These are phyloP conservation scores for Eutolmus rufibarbis DNA, from an alignment of 2,888 invertebrate species.

Conservation along the genomic window DNA sequence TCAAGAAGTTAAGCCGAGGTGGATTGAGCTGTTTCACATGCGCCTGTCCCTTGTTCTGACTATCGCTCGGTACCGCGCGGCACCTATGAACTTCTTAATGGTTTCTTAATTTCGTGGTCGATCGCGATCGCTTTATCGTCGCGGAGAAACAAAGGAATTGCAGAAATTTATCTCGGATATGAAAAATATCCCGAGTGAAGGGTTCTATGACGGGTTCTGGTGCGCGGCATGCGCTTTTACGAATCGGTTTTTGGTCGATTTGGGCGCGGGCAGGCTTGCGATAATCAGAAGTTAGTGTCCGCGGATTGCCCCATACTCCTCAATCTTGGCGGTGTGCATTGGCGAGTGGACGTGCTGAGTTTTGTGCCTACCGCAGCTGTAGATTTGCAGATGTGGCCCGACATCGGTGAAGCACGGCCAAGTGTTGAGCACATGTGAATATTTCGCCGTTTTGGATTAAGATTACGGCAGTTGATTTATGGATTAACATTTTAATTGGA, in stretches of 20 bases:
- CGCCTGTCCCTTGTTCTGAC: slow-evolving; percentile 18
- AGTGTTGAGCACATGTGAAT: slow-evolving; percentile 32
- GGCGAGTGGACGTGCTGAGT: not conserved
- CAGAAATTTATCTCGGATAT: not conserved
- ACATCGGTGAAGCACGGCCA: not conserved
- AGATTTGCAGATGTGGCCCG: not conserved
- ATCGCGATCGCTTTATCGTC: not conserved
- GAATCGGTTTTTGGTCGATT: not conserved
- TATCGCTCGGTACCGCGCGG: slow-evolving; percentile 35
- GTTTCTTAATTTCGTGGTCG: slow-evolving; percentile 23
- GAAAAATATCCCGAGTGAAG: not conserved
- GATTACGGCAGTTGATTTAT: slow-evolving; percentile 44
- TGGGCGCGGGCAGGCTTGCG: not conserved
- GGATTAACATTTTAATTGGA: slow-evolving; percentile 46
- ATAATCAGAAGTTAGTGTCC: not conserved
- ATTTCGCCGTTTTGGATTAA: slow-evolving; percentile 38
- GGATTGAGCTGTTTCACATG: slow-evolving; percentile 45
- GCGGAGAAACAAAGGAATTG: slow-evolving; percentile 10
- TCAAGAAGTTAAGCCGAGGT: slow-evolving; percentile 39
- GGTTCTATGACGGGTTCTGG: not conserved
- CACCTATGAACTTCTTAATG: slow-evolving; percentile 39
- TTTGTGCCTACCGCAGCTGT: not conserved
- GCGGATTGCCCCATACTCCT: not conserved
- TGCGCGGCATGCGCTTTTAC: not conserved
- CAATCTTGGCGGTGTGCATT: not conserved